Evolutionary conservation across 1,140 invertebrate genomes (phyloP), one percentile per base, ranked within the genome.

Genomic region (Ephestia elutella): DNA sequence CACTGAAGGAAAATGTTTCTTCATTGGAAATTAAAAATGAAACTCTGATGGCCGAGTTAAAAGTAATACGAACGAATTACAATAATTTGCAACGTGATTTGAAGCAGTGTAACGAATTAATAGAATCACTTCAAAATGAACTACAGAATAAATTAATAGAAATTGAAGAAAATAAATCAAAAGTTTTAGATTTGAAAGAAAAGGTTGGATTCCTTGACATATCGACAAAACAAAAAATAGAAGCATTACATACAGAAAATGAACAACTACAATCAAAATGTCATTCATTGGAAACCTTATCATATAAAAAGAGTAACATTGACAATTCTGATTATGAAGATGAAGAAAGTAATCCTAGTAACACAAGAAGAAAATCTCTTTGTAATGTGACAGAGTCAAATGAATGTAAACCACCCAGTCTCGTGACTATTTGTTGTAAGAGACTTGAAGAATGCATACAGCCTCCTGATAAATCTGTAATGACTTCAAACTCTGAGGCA

Each of bases 381-480:
- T 50, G n/a, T 28, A 62, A 49, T 15, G 13, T 57, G 13, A 17
- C 48, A 17, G 56, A 54, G 11, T 38, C 21, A n/a, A 51, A 38
- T 25, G 62, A 49, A 48, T 60, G 20, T 50, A 67, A 68, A n/a
- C 81, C 82, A 18, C 76, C 71, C 20, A 87, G 81, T 59, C 68
- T 87, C 9, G 53, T 78, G n/a, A 83, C 77, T 11, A 77, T 87
- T 49, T 83, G 80, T 62, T 84, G 78, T 51, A 80, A 79, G 50
- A 82, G 53, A 63, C 76, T 87, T 56, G 58, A 77, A 49, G 74
- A 83, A 25, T 48, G 44, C 44, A 71, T 86, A 59, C 67, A 81
- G 49, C 59, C 60, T 5, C 66, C 57, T 19, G 66, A 73, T 57
- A 66, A 64, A 20, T 70, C 63, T 9, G 44, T 62, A 49, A 73